These are phyloP conservation scores for Andrena hattorfiana DNA, from an alignment of 2,888 invertebrate genomes.

Conservation along the genomic window DNA sequence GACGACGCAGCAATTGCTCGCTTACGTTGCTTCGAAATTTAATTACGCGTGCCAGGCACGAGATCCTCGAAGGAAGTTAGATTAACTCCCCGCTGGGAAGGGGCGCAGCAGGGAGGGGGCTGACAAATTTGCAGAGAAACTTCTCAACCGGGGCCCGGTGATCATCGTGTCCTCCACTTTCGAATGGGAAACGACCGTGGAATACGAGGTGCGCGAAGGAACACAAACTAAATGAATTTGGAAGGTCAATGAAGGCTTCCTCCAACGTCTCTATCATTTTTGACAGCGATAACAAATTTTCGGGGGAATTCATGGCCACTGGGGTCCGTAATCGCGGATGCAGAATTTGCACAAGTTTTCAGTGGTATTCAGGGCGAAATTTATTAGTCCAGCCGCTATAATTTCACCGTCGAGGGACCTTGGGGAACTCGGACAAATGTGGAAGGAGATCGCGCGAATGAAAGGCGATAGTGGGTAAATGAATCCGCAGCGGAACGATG, in stretches of 20 bases:
- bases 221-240: neutral
- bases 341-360: too few species aligned
- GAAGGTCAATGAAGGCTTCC: neutral
- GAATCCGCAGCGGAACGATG: neutral
- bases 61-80: constrained; percentile 53
- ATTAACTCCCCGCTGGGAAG: constrained; percentile 34
- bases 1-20: constrained; percentile 47
- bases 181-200: neutral
- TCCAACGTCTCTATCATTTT: neutral
- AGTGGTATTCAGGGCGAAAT: too few species aligned
- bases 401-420: too few species aligned
- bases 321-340: too few species aligned
- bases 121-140: constrained; percentile 37
- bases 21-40: constrained; percentile 57
- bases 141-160: neutral
- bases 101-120: neutral
- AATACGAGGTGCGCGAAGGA: neutral
- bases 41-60: constrained; percentile 44
- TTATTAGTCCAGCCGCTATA: too few species aligned
- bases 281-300: neutral
- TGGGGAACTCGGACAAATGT: too few species aligned
- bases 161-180: neutral
- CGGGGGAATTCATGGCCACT: too few species aligned
- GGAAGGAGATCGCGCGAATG: too few species aligned
- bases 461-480: too few species aligned